A percentile compares a stretch with the other conserved stretches of the same genome.
These are phyloP conservation scores for Okamejei kenojei DNA, from an alignment of 2,797 vertebrate genomes.

Conservation along the genomic window DNA sequence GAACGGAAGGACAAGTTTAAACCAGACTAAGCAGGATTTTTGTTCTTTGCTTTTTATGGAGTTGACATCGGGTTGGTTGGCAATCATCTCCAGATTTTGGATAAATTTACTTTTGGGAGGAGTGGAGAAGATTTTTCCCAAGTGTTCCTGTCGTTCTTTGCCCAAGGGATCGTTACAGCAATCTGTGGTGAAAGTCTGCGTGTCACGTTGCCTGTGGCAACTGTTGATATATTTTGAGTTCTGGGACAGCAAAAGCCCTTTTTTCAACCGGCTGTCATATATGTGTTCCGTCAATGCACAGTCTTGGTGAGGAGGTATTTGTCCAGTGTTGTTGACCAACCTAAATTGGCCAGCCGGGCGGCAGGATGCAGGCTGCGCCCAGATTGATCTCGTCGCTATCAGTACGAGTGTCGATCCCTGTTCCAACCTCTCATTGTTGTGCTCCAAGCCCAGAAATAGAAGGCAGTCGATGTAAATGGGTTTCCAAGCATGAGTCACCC, in stretches of 20 bases:
- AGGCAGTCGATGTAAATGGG: neutral
- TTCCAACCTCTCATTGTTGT: neutral
- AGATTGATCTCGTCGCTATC: neutral
- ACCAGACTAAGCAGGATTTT: neutral
- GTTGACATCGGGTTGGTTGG: neutral
- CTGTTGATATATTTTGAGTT: conserved; percentile 41
- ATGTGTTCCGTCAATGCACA: neutral
- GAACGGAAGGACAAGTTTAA: neutral
- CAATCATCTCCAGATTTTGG: neutral
- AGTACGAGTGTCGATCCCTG: neutral
- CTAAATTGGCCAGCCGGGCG: neutral
- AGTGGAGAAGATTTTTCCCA: neutral
- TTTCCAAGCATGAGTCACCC: neutral
- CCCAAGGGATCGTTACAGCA: conserved; percentile 45
- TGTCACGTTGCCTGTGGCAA: conserved; percentile 52
- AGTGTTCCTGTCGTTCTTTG: conserved; percentile 37
- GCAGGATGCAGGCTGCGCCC: too few relatives aligned
- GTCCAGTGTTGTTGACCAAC: neutral
- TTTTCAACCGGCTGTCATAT: neutral
- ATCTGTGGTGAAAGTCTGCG: conserved; percentile 44
- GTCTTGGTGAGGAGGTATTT: neutral
- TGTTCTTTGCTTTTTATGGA: neutral
- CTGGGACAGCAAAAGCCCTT: conserved; percentile 39
- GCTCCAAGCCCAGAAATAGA: neutral
- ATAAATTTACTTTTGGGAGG: neutral